phyloP scores from a whole-genome alignment of 64 coral and sea anemone genomes.

The Stichodactyla mertensii region DNA sequence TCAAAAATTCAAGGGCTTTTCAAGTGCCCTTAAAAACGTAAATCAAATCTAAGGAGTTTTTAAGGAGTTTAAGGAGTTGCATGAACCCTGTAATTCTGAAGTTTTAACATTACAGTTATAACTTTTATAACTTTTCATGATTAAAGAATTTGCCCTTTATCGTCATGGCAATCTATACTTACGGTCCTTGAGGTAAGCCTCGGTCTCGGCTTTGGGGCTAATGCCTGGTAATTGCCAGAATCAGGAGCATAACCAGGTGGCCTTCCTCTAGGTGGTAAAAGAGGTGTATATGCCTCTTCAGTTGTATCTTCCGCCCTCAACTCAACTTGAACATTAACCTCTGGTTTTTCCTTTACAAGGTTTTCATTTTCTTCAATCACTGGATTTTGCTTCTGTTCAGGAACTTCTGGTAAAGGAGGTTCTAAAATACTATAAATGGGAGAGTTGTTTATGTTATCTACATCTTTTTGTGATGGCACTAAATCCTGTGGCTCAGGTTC shows the following conservation, averaged over 20 bases:
- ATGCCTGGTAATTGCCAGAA: neutral
- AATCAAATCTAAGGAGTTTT: no score
- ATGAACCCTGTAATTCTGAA: no score
- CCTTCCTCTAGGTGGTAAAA: neutral
- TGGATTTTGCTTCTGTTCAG: neutral
- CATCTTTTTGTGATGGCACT: neutral
- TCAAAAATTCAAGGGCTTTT: no score
- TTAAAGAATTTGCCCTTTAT: neutral
- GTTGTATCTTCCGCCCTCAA: neutral
- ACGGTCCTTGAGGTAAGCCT: slow-evolving; percentile 37
- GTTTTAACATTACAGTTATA: neutral
- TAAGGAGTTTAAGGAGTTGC: no score
- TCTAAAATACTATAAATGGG: slow-evolving; percentile 21
- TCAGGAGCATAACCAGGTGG: neutral
- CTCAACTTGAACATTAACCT: neutral
- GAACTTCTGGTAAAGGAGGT: slow-evolving; percentile 18
- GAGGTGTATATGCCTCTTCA: neutral
- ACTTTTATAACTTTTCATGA: neutral
- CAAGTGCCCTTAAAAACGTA: no score
- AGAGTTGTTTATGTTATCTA: neutral
- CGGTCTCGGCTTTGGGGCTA: neutral
- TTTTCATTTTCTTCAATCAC: neutral
- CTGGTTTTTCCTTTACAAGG: neutral
- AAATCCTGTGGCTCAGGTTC: neutral
- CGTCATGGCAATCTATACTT: neutral